Evolutionary conservation across 2,888 invertebrate genomes (phyloP), one percentile per base, ranked within the genome.

Genomic region (Yponomeuta cagnagella): DNA sequence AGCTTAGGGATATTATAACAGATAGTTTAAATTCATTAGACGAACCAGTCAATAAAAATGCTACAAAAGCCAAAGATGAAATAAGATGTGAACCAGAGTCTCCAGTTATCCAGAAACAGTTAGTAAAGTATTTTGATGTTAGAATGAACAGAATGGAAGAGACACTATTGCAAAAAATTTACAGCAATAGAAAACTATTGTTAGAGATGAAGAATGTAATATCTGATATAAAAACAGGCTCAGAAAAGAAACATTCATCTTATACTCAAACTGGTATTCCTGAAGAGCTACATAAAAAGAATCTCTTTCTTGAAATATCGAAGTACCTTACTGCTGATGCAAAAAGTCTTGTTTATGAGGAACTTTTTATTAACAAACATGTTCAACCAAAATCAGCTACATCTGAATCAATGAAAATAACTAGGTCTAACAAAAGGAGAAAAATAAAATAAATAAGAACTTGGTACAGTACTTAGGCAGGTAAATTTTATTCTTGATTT

Each of bases 321-420:
- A 79, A 85, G 74, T 91, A 81, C 80, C 79, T 92, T 71, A 88
- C 84, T 72, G 79, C 86, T 43, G 77, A 79, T 70, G 75, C 83
- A 12, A 90, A 85, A 72, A 89, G 82, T 77, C 75, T 82, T 73
- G 71, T 92, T 67, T 91, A 86, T 79, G 90, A 91, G 78, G 91
- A 91, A 77, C 80, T 92, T 43, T 92, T 92, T 74, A 80, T 89
- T 63, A 83, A 86, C 76, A 83, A 84, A n/a, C 48, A 12, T 9
- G 52, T 66, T 12, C 30, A 63, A 63, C 12, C 68, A 52, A 37
- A 33, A 37, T 23, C 75, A 70, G 8, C 68, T 64, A 15, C 76
- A 12, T 69, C 74, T 63, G 87, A 83, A 75, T 80, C 48, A 6
- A n/a, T 3, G 6, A 68, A 48, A 23, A 43, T 43, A 43, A 8